These are phyloP conservation scores for Phengaris alcon DNA, from an alignment of 2,888 invertebrate species.

Conservation along the genomic window DNA sequence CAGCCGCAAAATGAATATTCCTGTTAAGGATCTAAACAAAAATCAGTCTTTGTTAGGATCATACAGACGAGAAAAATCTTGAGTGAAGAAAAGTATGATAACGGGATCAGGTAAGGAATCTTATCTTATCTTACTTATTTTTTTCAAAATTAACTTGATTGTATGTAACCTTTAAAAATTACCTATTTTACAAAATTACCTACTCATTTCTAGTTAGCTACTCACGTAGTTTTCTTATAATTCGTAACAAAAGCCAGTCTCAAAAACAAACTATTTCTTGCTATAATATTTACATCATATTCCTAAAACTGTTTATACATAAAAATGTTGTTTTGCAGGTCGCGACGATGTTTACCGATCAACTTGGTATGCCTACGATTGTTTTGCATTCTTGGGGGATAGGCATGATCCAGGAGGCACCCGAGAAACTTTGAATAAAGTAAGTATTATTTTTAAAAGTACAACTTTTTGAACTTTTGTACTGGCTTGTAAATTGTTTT, in stretches of 20 bases:
- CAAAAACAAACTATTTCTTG: no score
- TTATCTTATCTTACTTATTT: background rate
- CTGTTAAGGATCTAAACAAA: no score
- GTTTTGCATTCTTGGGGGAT: slow-evolving; percentile 41
- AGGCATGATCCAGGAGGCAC: slow-evolving; percentile 40
- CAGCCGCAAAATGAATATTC: slow-evolving; percentile 18
- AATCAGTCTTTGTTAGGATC: slow-evolving; percentile 26
- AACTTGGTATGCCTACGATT: slow-evolving; percentile 35
- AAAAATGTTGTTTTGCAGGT: slow-evolving; percentile 34
- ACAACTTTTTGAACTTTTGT: no score
- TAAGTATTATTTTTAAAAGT: slow-evolving; percentile 26
- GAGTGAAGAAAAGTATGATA: slow-evolving; percentile 27
- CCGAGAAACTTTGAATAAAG: slow-evolving; percentile 30
- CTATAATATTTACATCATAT: no score
- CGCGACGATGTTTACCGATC: slow-evolving; percentile 34
- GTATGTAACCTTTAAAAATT: no score
- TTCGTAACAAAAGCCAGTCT: no score
- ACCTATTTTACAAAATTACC: no score
- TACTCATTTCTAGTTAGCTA: no score
- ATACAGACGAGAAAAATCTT: slow-evolving; percentile 28
- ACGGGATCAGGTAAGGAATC: slow-evolving; percentile 14
- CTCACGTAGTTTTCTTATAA: no score
- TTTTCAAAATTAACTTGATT: slow-evolving; percentile 27
- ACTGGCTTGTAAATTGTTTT: no score
- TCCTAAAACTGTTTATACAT: no score